Conservation (phyloP, 2,113 vertebrate genomes). For the Phalacrocorax pelagicus region DNA sequence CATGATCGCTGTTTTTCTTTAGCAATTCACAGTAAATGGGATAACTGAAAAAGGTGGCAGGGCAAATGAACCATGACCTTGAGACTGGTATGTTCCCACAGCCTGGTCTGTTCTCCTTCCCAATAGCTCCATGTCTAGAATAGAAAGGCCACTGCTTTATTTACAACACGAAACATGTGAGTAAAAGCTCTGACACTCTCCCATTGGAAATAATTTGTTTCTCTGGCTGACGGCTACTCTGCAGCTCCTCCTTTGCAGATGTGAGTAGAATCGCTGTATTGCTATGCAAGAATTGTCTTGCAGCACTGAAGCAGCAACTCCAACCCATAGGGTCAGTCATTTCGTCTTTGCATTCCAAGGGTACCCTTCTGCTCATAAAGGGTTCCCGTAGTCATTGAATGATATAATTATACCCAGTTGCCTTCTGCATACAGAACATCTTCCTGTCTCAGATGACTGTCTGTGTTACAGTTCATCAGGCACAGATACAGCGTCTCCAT, state of each 20-base stretch:
- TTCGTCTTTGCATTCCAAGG: background rate
- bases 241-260: background rate
- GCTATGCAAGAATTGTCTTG: background rate
- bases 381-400: background rate
- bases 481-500: background rate
- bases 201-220: background rate
- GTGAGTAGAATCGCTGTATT: background rate
- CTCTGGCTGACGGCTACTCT: background rate
- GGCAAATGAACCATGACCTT: background rate
- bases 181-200: background rate
- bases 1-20: background rate
- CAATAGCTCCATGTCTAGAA: background rate
- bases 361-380: background rate
- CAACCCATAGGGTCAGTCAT: background rate
- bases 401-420: background rate
- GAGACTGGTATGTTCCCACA: constrained; percentile 1
- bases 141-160: constrained; percentile 15
- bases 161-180: background rate
- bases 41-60: background rate
- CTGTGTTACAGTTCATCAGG: background rate
- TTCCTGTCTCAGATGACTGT: background rate
- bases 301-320: background rate
- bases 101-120: background rate
- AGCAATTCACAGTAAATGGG: background rate
- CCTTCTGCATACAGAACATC: background rate